Base-by-base conservation (phyloP, 2,888 invertebrate genomes). In the Parochlus steinenii region DNA sequence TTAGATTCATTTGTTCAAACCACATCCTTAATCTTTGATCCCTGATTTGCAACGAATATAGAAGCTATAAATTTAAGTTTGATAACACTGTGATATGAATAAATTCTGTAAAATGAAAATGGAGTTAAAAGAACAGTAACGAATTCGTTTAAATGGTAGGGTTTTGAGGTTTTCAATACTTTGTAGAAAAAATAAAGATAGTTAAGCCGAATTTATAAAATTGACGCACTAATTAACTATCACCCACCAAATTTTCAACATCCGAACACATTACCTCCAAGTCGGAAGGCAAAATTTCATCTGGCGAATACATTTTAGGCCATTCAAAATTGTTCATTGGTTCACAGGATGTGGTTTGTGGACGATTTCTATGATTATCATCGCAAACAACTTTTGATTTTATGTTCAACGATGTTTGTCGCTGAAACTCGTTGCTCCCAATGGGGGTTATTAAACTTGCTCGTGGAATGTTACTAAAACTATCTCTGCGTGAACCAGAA, bases 231-330 rank as follows among this genome's bases (percentile, higher is more conserved):
- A n/a, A n/a, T n/a, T 39, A 35, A 29, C 33, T 31, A 31, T 39
- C 40, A 24, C 40, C 57, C 50, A 57, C 55, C 50, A 59, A 43
- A 45, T 56, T 56, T 45, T 58, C 58, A 39, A 56, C 47, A 43
- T 59, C 58, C 15, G 56, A 57, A 27, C 58, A 50, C 47, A 53
- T 54, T 22, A 57, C 54, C 47, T 59, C 58, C 34, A 57, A 44
- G 42, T 58, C 56, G 31, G 58, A 55, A 29, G 54, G 52, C 40
- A 42, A 25, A 3, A 38, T 29, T 11, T 41, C 40, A 20, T 44
- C 40, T 6, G 28, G 32, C 4, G 16, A 11, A 16, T 39, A 35
- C 31, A 33, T 18, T 34, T 43, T 41, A 24, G 44, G 44, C 44
- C 44, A 45, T 29, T 46, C 46, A 34, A 46, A 45, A 27, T 40